phyloP scores from a whole-genome alignment of 2,797 vertebrate genomes.

The Numenius phaeopus region DNA sequence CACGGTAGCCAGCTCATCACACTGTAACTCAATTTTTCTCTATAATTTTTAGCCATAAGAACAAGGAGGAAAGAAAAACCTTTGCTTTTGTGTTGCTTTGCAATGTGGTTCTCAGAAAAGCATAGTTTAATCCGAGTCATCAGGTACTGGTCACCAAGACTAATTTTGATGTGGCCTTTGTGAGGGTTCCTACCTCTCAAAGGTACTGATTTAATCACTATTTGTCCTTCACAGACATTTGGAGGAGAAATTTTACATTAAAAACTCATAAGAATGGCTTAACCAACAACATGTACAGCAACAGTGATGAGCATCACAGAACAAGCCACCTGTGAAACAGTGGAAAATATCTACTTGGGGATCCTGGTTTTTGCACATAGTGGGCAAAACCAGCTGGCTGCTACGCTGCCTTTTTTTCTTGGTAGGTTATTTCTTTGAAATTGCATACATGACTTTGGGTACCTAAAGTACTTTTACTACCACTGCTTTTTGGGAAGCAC shows the following conservation, averaged over 20 bases:
- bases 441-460: not conserved
- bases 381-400: not conserved
- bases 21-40: not conserved
- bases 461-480: not conserved
- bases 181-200: slow-evolving; percentile 9
- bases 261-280: not conserved
- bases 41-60: not conserved
- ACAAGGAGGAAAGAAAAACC: not conserved
- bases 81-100: not conserved
- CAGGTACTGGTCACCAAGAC: slow-evolving; percentile 18
- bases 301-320: not conserved
- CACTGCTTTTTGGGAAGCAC: not conserved
- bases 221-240: slow-evolving; percentile 21
- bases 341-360: not conserved
- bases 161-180: slow-evolving; percentile 23
- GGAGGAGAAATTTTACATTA: slow-evolving; percentile 9
- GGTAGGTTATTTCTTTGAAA: not conserved
- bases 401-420: not conserved
- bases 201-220: slow-evolving; percentile 35
- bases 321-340: not conserved
- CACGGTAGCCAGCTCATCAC: not conserved
- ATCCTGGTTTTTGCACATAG: not conserved
- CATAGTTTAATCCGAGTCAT: not conserved
- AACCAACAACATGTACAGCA: not conserved
- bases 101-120: not conserved